These are phyloP conservation scores for Magallana nippona DNA, from an alignment of 2,888 invertebrate genomes.

Conservation along the genomic window DNA sequence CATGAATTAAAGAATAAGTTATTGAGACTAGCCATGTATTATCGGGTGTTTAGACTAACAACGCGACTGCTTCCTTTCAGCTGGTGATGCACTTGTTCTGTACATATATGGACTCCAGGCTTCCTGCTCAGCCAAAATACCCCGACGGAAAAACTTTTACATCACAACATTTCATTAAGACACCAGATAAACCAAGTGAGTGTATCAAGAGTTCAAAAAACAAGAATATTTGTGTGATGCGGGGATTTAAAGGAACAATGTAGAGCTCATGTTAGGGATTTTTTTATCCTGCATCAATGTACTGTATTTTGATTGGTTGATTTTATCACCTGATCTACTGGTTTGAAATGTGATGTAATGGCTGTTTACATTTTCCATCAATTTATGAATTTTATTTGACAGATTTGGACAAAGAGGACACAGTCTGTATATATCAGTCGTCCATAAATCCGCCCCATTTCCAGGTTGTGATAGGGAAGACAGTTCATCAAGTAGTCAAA, in stretches of 20 bases:
- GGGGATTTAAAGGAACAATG: not conserved
- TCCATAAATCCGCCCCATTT: conserved; percentile 87
- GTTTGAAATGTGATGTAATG: too few relatives aligned
- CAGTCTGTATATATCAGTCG: conserved; percentile 85
- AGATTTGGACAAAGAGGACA: conserved; percentile 80
- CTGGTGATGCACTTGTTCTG: conserved; percentile 91
- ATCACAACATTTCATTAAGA: conserved; percentile 78
- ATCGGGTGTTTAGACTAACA: too few relatives aligned
- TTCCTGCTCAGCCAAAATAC: conserved; percentile 82
- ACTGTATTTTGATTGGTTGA: too few relatives aligned
- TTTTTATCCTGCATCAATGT: too few relatives aligned
- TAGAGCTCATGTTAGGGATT: too few relatives aligned
- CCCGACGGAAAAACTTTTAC: conserved; percentile 81
- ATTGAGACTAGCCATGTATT: too few relatives aligned
- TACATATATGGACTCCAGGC: conserved; percentile 91
- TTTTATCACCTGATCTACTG: too few relatives aligned
- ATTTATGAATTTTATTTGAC: conserved; percentile 41
- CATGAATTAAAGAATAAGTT: too few relatives aligned
- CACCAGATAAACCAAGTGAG: conserved; percentile 80
- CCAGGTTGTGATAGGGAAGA: conserved; percentile 85
- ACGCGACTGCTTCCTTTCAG: conserved; percentile 79
- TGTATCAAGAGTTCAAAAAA: not conserved
- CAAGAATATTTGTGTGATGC: too few relatives aligned
- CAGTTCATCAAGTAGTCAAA: conserved; percentile 86
- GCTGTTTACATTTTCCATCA: too few relatives aligned